Conservation (phyloP, 1,140 invertebrate species). For the Megalonaias nervosa region DNA sequence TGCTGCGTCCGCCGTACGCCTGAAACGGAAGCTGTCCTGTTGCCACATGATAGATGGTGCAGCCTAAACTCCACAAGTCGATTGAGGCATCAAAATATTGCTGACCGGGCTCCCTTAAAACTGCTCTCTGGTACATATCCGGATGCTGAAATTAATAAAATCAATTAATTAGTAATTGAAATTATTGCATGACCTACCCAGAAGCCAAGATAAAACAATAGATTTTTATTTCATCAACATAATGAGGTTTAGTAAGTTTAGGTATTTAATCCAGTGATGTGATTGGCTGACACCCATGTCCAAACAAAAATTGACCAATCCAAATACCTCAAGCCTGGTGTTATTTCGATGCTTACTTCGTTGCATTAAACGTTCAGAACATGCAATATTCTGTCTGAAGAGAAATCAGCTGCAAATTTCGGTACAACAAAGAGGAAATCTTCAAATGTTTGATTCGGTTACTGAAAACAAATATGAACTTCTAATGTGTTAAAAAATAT, state of each 20-base stretch:
- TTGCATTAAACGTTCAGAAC: too few species aligned
- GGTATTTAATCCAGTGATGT: background rate
- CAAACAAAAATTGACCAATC: too few species aligned
- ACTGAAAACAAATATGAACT: background rate
- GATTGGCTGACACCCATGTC: background rate
- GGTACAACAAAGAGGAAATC: too few species aligned
- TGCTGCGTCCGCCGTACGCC: slow-evolving; percentile 93
- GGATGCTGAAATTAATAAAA: slow-evolving; percentile 78
- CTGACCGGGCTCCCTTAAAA: slow-evolving; percentile 85
- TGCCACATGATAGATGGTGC: slow-evolving; percentile 96
- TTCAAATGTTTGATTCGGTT: too few species aligned
- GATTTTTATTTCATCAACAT: too few species aligned
- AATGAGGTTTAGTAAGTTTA: background rate
- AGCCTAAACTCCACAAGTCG: slow-evolving; percentile 97
- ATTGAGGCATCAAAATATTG: slow-evolving; percentile 91
- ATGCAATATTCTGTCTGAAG: too few species aligned
- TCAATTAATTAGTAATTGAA: background rate
- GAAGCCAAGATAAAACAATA: background rate
- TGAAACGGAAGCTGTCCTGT: slow-evolving; percentile 94
- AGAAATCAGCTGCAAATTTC: too few species aligned
- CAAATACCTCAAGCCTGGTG: too few species aligned
- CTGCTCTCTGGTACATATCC: slow-evolving; percentile 95
- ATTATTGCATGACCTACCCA: background rate
- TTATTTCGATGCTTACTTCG: too few species aligned
- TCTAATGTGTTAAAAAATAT: background rate